These are phyloP conservation scores for Martes flavigula DNA, from an alignment of 2,797 vertebrate species.

Conservation along the genomic window DNA sequence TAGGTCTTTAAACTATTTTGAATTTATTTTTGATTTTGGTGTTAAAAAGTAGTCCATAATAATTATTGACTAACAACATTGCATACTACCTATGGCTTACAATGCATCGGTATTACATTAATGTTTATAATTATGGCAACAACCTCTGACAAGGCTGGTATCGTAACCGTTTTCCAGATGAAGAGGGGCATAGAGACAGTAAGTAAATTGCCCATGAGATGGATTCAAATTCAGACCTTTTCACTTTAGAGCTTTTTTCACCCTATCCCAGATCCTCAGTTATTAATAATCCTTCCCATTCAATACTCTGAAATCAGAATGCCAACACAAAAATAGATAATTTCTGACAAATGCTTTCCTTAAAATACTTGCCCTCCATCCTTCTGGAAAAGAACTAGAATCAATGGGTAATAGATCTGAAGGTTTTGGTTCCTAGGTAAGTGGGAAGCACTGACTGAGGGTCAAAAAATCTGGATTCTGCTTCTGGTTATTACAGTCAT, in stretches of 20 bases:
- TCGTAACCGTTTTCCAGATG: background rate
- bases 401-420: background rate
- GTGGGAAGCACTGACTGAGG: background rate
- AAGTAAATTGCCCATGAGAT: background rate
- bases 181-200: background rate
- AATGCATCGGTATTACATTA: background rate
- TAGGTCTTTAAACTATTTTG: background rate
- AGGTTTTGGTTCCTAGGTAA: background rate
- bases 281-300: background rate
- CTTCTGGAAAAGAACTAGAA: background rate
- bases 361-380: background rate
- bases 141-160: background rate
- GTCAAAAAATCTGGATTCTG: background rate
- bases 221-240: background rate
- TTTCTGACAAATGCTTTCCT: slow-evolving; percentile 21
- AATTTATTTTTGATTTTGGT: background rate
- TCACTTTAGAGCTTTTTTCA: background rate
- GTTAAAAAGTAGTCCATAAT: background rate
- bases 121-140: background rate
- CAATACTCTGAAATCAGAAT: background rate
- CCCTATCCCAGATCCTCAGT: background rate
- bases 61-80: background rate
- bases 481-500: background rate
- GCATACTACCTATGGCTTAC: background rate
- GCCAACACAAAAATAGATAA: background rate